Base-by-base conservation (phyloP, 2,797 vertebrate species). In the Ambastaia sidthimunki region DNA sequence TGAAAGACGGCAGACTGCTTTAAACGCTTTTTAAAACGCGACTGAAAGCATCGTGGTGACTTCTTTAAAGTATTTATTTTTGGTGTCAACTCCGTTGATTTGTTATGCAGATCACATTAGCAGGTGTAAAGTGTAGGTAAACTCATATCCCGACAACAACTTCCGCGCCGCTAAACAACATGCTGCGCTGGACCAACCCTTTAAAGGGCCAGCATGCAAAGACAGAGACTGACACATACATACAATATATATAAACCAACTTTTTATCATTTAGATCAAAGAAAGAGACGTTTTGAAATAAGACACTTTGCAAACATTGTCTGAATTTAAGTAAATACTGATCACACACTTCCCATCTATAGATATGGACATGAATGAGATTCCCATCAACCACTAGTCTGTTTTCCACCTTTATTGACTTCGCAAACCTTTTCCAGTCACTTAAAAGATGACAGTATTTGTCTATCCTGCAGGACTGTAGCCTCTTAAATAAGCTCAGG, bases 121-220 rank as follows among this genome's bases (percentile, higher is more conserved):
- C 34, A 31, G 9, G 18, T 19, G 34, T 2, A 23, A 73, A 31
- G 9, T 66, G 37, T 21, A 28, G 15, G 62, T 34, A 65, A 52
- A 47, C 5, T 55, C 47, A 23, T 52, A 44, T 72, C 18, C 31
- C 70, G 66, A 84, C 3, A 70, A 59, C 44, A 80, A 87, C 84
- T 89, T 86, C 87, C 83, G 82, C 15, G 54, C 50, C 18, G 44
- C 69, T 47, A 9, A 48, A 57, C 65, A 67, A 73, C 13, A 60
- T 41, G 25, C 65, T 59, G 34, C 47, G n/a, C 16, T 60, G 9
- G 57, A 63, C 60, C 34, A 55, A 31, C 23, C 34, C 16, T 25
- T 89, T 89, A 89, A 89, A 87, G 86, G 83, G 82, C 72, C 84
- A 81, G 80, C 10, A 23, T 71, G 34, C 37, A 23, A 0, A 25